Base-by-base conservation (phyloP, 2,113 vertebrate genomes). In the Phyllostomus discolor region DNA sequence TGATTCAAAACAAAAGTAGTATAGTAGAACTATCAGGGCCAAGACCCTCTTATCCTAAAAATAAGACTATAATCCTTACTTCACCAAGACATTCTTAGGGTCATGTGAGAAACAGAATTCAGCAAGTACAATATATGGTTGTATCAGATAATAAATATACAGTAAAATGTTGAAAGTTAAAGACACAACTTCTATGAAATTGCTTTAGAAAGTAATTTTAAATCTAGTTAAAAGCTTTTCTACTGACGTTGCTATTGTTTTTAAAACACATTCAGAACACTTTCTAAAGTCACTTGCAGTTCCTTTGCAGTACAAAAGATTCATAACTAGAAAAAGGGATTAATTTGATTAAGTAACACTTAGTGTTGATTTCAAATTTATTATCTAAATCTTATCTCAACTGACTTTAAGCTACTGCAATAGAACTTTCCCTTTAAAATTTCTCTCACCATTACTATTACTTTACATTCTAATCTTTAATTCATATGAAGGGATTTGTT, bases 401-500 rank as follows among this genome's bases (percentile, higher is more conserved):
- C 41, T 81, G 52, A 72, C 64, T 70, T 73, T 91, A 69, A 52
- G 19, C n/a, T 46, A 28, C 20, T 75, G 7, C 20, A 43, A 24
- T 59, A 54, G 43, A 75, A 85, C 20, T 76, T 92, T 17, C 17
- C 38, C 81, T 73, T 90, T 88, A 87, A 88, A 82, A 43, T 11
- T 17, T 14, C 8, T 66, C 28, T 80, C 41, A 35, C 52, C 4
- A 1, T 66, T 41, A 17, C 48, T 66, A 7, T 78, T 59, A 38
- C 31, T 88, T 85, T 91, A 62, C n/a, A 7, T 88, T 92, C 64
- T 85, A 41, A 88, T 85, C 38, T 96, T 92, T 85, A 78, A 67
- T 93, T 92, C 52, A 26, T 62, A 81, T 54, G 33, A 76, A 88
- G n/a, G 76, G 64, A 64, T 95, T 91, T 87, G 57, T 92, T 92